Base-by-base conservation (phyloP, 2,797 vertebrate species). In the Geotrypetes seraphini region DNA sequence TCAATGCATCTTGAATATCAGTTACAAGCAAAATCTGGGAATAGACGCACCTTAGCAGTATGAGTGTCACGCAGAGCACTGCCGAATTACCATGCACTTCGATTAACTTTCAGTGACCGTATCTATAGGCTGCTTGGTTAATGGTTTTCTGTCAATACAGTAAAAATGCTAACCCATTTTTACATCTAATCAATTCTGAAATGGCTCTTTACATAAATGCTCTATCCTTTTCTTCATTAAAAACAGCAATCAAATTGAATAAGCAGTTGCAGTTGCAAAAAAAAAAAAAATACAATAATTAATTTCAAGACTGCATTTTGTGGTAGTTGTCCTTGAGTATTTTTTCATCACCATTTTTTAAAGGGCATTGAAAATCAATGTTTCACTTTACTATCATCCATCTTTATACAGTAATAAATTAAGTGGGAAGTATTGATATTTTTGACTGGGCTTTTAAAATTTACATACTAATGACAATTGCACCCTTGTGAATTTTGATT, bases 401-500 rank as follows among this genome's bases (percentile, higher is more conserved):
- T 95, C 89, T 93, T 87, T 87, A 87, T 90, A 91, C 79, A 86
- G 88, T 88, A 88, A 95, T 94, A 95, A 93, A 96, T 93, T 92
- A 95, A 93, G 86, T 88, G 80, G 79, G 81, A 76, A 64, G 70
- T 88, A 93, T 90, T 79, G 90, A 91, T 83, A 81, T 78, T 75
- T 85, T 81, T 70, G 78, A 72, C 79, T 61, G 52, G 69, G 80
- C 85, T 87, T 84, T 88, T 92, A 87, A 89, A 89, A 92, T 90
- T 83, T 84, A 83, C 89, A 93, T 90, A 78, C 78, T 88, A 89
- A 94, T 89, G 86, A 91, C 86, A 79, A 55, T 71, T 79, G 73
- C 62, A 74, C 78, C 79, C 74, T 75, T 56, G 84, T 59, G 86
- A 63, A 70, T 72, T 66, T 51, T 60, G 64, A 69, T 73, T 71